phyloP scores from a whole-genome alignment of 2,888 invertebrate genomes.

The Panorpa germanica region DNA sequence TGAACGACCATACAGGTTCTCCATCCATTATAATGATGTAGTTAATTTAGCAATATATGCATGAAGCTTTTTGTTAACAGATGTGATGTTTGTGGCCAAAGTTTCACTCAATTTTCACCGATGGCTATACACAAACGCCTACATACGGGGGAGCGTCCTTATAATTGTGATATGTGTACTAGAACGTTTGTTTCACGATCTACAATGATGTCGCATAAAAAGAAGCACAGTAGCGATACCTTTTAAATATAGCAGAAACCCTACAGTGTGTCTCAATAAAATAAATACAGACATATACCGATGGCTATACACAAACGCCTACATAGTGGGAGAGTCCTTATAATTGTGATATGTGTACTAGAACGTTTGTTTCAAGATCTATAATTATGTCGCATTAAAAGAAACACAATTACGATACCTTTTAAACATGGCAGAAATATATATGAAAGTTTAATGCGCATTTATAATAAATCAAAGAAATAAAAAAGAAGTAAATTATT shows the following conservation, averaged over 20 bases:
- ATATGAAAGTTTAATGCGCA: no score
- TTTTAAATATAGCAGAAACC: no score
- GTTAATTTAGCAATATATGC: not conserved
- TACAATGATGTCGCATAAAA: conserved; percentile 36
- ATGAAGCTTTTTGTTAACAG: conserved; percentile 16
- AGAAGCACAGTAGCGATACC: no score
- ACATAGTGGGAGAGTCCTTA: conserved; percentile 40
- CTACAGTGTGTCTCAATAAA: no score
- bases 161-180: conserved; percentile 34
- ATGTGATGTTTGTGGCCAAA: conserved; percentile 38
- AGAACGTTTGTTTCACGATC: conserved; percentile 36
- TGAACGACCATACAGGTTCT: conserved; percentile 30
- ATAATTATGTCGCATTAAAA: conserved; percentile 38
- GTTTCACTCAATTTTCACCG: conserved; percentile 42
- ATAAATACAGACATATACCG: no score
- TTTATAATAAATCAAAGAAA: no score
- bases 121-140: conserved; percentile 40
- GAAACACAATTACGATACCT: no score
- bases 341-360: conserved; percentile 33
- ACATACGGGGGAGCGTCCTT: conserved; percentile 40
- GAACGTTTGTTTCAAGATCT: conserved; percentile 34
- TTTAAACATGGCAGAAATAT: no score
- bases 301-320: conserved; percentile 40
- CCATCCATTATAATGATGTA: not conserved
- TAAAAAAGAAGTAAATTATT: no score